A percentile compares a stretch with the other conserved stretches of the same genome.
phyloP scores from a whole-genome alignment of 2,113 vertebrate species.

The Microcebus ravelobensis region DNA sequence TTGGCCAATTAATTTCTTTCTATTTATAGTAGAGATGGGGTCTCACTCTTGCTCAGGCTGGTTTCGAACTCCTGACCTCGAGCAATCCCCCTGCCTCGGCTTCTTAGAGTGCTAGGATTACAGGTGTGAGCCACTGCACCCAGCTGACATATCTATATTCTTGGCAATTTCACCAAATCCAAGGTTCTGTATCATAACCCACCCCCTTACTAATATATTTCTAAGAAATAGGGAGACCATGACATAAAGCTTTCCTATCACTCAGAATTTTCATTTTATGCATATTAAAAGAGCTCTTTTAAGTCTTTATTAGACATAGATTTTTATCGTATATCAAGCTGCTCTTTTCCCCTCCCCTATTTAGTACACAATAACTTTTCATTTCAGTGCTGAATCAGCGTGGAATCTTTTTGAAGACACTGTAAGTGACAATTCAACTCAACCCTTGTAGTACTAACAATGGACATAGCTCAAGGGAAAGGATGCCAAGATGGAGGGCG shows the following conservation, averaged over 20 bases:
- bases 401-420: neutral
- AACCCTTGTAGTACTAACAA: neutral
- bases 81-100: too few relatives aligned
- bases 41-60: too few relatives aligned
- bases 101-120: too few relatives aligned
- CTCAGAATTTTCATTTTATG: neutral
- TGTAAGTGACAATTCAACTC: neutral
- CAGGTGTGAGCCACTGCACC: too few relatives aligned
- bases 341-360: neutral
- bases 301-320: neutral
- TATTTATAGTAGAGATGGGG: too few relatives aligned
- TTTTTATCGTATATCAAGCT: neutral
- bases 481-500: neutral
- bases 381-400: neutral
- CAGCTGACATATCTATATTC: neutral
- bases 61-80: too few relatives aligned
- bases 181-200: neutral
- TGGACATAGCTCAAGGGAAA: neutral
- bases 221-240: neutral
- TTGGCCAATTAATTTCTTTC: too few relatives aligned
- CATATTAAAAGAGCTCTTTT: constrained; percentile 2
- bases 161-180: neutral
- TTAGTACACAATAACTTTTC: neutral
- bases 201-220: neutral
- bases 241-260: neutral